Base-by-base conservation (phyloP, 2,113 vertebrate genomes). In the Tragelaphus imberbis region DNA sequence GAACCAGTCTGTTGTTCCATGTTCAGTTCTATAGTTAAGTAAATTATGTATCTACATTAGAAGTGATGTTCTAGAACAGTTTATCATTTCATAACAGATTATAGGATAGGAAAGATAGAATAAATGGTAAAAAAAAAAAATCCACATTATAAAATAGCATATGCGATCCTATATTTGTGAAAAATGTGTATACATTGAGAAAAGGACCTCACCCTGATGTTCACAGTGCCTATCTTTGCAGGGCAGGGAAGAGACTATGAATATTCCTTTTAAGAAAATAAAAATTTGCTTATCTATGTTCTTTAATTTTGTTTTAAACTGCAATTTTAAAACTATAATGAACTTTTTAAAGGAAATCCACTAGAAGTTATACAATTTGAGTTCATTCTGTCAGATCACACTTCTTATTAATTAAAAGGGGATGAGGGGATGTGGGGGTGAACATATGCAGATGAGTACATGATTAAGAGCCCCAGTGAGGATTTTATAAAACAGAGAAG, bases 231-330 rank as follows among this genome's bases (percentile, higher is more conserved):
- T 44, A 0, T 33, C 27, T 82, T 55, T 93, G 30, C 47, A 21
- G 9, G 10, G 11, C 19, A 4, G 5, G 1, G 36, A 40, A 28
- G 19, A 94, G 11, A 89, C 21, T 77, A 65, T 40, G 10, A 94
- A 80, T 14, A 92, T 79, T 94, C 53, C 27, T 86, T 91, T 63
- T 63, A 87, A 75, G n/a, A 12, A 96, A 94, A 68, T 40, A 47
- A 23, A 3, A 28, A 56, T 71, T 63, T 68, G n/a, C 36, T 51
- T 92, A 86, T 55, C n/a, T 88, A 5, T 63, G 16, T 94, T 91
- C 59, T 96, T 89, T 93, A 68, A 89, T 58, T 92, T 81, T 71
- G 14, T 53, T 93, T 91, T 91, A 59, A 94, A 65, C 19, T 90
- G 4, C 4, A 97, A 68, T 87, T 95, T 96, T 28, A 90, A 95